A percentile compares a stretch with the other conserved stretches of the same genome.
Conservation (phyloP, 2,113 vertebrate genomes). For the Lepidothrix coronata region DNA sequence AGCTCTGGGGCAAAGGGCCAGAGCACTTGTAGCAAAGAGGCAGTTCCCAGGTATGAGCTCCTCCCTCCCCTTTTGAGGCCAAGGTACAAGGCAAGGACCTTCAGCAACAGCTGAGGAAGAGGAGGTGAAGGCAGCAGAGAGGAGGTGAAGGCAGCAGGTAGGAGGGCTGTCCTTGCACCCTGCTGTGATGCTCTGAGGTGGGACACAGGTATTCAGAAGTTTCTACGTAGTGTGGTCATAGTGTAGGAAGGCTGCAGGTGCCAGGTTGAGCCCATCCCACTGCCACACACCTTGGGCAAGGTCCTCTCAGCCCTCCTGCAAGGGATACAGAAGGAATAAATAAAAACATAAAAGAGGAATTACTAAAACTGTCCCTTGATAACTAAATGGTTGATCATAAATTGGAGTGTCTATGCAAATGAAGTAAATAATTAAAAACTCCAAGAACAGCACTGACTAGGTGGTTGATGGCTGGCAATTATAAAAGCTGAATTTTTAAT, state of each 20-base stretch:
- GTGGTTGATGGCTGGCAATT: conserved; percentile 84
- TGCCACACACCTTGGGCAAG: background rate
- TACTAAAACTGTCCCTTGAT: conserved; percentile 75
- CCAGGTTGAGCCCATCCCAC: background rate
- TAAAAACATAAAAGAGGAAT: conserved; percentile 74
- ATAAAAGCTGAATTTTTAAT: conserved; percentile 83
- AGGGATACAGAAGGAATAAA: conserved; percentile 63
- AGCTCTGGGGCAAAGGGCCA: background rate
- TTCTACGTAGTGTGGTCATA: accelerated
- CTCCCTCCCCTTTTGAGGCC: background rate
- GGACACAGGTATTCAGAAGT: background rate
- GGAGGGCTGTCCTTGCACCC: background rate
- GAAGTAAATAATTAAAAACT: conserved; percentile 85
- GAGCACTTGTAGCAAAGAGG: background rate
- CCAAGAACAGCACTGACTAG: conserved; percentile 79
- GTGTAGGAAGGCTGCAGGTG: background rate
- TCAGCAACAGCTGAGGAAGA: background rate
- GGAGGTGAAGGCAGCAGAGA: background rate
- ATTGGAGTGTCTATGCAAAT: conserved; percentile 83
- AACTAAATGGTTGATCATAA: conserved; percentile 78
- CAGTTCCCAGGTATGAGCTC: background rate
- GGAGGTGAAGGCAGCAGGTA: background rate
- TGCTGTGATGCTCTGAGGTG: accelerated
- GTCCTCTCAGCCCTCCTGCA: background rate
- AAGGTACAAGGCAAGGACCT: background rate